A percentile compares a stretch with the other conserved stretches of the same genome.
phyloP scores from a whole-genome alignment of 2,888 invertebrate genomes.

The Apotomis betuletana region DNA sequence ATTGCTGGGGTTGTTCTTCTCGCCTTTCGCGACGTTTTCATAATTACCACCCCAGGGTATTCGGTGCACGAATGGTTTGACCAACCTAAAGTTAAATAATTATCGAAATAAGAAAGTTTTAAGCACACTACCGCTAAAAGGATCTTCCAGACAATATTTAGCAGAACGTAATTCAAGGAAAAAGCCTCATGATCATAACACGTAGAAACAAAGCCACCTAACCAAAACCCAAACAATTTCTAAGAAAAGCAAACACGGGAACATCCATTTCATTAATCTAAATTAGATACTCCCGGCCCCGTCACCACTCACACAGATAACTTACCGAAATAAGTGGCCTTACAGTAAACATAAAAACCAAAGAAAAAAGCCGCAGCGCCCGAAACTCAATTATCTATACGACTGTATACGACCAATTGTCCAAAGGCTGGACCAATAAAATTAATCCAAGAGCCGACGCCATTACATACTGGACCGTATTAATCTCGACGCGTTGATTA shows the following conservation, averaged over 20 bases:
- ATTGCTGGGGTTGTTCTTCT: too few relatives aligned
- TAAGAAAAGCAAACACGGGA: slow-evolving; percentile 32
- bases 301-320: slow-evolving; percentile 58
- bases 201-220: slow-evolving; percentile 16
- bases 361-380: slow-evolving; percentile 65
- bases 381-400: slow-evolving; percentile 82
- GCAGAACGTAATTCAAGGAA: too few relatives aligned
- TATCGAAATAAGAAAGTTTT: too few relatives aligned
- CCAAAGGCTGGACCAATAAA: slow-evolving; percentile 74
- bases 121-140: too few relatives aligned
- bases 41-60: too few relatives aligned
- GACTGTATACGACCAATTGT: slow-evolving; percentile 81
- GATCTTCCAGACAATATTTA: too few relatives aligned
- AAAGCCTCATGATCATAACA: too few relatives aligned
- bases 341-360: slow-evolving; percentile 67
- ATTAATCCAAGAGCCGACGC: slow-evolving; percentile 77
- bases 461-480: slow-evolving; percentile 78
- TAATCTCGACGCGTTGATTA: slow-evolving; percentile 82
- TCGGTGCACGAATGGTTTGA: too few relatives aligned
- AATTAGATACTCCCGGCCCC: slow-evolving; percentile 57
- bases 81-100: too few relatives aligned
- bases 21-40: too few relatives aligned
- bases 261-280: slow-evolving; percentile 56
- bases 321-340: slow-evolving; percentile 60
- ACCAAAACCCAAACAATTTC: slow-evolving; percentile 7